Evolutionary conservation across 2,888 invertebrate species (phyloP).

Genomic region (Schizaphis graminum): DNA sequence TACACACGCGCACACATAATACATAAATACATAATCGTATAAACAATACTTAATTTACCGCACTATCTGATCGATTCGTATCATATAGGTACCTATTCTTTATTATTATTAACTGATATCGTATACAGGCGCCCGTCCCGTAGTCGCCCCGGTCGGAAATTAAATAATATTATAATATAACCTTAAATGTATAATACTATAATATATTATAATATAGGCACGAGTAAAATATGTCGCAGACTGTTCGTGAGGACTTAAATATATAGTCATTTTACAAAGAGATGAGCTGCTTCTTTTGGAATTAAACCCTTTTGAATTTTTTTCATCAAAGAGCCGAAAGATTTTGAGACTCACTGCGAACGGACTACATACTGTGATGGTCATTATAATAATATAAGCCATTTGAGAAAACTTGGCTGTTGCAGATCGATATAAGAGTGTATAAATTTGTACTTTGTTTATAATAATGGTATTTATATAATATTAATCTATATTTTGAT

Average conservation of each 20-base stretch:
- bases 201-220: too few species aligned
- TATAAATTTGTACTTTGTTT: neutral
- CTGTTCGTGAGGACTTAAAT: neutral
- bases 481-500: neutral
- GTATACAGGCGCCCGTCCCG: neutral
- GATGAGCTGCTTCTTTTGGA: neutral
- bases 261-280: neutral
- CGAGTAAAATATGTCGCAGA: neutral
- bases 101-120: conserved; percentile 8
- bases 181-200: too few species aligned
- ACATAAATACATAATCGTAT: conserved; percentile 30
- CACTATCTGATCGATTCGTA: conserved; percentile 45
- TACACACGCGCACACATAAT: neutral
- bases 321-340: neutral
- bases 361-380: neutral
- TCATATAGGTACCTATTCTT: neutral
- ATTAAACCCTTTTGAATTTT: neutral
- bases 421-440: neutral
- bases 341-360: neutral
- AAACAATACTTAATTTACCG: conserved; percentile 45
- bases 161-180: neutral
- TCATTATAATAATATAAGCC: neutral
- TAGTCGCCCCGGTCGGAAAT: neutral
- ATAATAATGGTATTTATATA: neutral
- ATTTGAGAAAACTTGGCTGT: neutral